phyloP scores from a whole-genome alignment of 2,113 vertebrate species.

The Rhagologus leucostigma region DNA sequence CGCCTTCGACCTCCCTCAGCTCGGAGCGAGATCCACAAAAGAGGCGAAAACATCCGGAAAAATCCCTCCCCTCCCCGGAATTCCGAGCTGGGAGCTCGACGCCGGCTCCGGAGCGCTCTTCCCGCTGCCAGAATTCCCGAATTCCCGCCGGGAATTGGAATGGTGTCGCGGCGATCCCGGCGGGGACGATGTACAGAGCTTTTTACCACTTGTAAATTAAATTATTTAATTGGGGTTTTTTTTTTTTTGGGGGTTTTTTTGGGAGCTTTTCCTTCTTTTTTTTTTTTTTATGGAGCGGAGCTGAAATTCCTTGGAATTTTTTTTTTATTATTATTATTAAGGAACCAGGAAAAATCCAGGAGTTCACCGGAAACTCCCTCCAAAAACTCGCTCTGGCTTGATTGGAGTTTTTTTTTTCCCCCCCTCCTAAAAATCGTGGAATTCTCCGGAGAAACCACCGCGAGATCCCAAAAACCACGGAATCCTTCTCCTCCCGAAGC shows the following conservation, averaged over 20 bases:
- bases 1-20: accelerated
- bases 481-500: neutral
- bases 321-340: no score
- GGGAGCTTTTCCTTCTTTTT: neutral
- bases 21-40: neutral
- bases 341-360: neutral
- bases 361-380: neutral
- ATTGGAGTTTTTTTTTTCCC: neutral
- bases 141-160: neutral
- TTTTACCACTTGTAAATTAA: conserved; percentile 68
- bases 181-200: conserved; percentile 33
- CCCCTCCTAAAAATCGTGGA: neutral
- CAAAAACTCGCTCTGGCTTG: neutral
- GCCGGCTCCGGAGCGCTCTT: neutral
- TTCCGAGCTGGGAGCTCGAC: neutral
- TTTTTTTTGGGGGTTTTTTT: neutral
- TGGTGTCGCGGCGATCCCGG: neutral
- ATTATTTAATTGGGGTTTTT: conserved; percentile 64
- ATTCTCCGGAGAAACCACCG: neutral
- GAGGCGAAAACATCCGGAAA: neutral
- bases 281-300: neutral
- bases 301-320: neutral
- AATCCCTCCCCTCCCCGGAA: neutral
- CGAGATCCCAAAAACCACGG: neutral
- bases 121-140: neutral